These are phyloP conservation scores for Zosterops pallidus DNA, from an alignment of 2,113 vertebrate genomes.

Conservation along the genomic window DNA sequence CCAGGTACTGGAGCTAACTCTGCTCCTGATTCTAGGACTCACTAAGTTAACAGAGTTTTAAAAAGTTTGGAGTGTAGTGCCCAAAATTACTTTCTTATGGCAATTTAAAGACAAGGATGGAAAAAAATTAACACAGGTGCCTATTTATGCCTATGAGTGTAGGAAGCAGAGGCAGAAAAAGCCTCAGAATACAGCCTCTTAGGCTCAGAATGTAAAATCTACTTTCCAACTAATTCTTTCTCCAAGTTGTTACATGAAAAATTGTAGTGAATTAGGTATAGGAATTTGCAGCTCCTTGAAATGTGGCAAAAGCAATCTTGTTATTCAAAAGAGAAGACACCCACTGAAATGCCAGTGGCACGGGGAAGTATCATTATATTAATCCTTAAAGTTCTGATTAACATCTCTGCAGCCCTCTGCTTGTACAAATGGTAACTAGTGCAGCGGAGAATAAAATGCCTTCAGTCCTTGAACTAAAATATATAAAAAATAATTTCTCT, in stretches of 20 bases:
- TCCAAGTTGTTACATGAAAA: neutral
- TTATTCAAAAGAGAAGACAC: neutral
- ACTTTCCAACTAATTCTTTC: neutral
- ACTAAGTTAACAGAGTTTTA: neutral
- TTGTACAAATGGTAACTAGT: neutral
- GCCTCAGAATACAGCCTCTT: neutral
- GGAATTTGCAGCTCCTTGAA: neutral
- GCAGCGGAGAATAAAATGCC: neutral
- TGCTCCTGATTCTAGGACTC: neutral
- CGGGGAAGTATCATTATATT: neutral
- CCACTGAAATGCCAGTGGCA: neutral
- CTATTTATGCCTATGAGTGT: neutral
- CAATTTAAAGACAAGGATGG: neutral
- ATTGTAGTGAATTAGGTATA: neutral
- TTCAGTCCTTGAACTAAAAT: neutral
- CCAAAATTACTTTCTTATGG: slow-evolving; percentile 23
- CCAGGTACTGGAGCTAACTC: neutral
- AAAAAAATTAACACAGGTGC: neutral
- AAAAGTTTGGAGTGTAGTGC: neutral
- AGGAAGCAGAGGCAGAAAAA: neutral
- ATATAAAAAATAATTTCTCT: neutral
- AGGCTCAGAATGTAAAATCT: neutral
- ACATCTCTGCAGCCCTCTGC: neutral
- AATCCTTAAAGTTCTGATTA: neutral
- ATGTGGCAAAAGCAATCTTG: neutral